phyloP scores from a whole-genome alignment of 1,140 invertebrate species.

The Drosophila santomea region DNA sequence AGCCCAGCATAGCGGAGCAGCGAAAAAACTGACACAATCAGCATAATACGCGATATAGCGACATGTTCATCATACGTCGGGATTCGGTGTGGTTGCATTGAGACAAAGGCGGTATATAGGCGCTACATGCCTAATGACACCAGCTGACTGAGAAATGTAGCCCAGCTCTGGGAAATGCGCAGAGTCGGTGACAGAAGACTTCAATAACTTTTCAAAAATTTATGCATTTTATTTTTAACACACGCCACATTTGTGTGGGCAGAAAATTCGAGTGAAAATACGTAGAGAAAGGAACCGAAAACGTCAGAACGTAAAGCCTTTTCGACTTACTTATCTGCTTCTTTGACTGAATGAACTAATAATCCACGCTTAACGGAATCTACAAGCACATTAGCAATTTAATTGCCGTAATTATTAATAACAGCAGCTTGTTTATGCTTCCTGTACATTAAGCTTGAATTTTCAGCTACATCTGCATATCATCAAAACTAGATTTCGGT shows the following conservation, averaged over 20 bases:
- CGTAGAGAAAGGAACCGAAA: background rate
- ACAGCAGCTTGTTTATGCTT: slow-evolving; percentile 23
- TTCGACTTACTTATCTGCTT: slow-evolving; percentile 29
- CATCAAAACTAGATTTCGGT: background rate
- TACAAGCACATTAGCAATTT: slow-evolving; percentile 9
- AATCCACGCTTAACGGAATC: slow-evolving; percentile 24
- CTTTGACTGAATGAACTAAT: slow-evolving; percentile 38
- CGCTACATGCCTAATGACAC: slow-evolving; percentile 57
- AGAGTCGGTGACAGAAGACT: slow-evolving; percentile 51
- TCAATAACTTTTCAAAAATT: slow-evolving; percentile 62
- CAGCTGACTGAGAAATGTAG: slow-evolving; percentile 64
- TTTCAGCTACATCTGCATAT: slow-evolving; percentile 2
- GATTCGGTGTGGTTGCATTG: slow-evolving; percentile 30
- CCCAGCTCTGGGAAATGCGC: background rate
- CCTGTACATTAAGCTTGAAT: slow-evolving; percentile 3
- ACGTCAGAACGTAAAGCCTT: slow-evolving; percentile 12
- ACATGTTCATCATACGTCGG: slow-evolving; percentile 42
- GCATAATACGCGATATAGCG: slow-evolving; percentile 43
- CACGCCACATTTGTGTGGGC: slow-evolving; percentile 50
- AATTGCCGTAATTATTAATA: slow-evolving; percentile 30
- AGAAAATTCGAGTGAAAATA: slow-evolving; percentile 23
- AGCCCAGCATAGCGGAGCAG: slow-evolving; percentile 30
- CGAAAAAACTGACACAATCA: slow-evolving; percentile 54
- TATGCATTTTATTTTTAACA: slow-evolving; percentile 72
- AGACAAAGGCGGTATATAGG: slow-evolving; percentile 43